phyloP scores from a whole-genome alignment of 2,888 invertebrate species.

The Dolichomitus sp. region DNA sequence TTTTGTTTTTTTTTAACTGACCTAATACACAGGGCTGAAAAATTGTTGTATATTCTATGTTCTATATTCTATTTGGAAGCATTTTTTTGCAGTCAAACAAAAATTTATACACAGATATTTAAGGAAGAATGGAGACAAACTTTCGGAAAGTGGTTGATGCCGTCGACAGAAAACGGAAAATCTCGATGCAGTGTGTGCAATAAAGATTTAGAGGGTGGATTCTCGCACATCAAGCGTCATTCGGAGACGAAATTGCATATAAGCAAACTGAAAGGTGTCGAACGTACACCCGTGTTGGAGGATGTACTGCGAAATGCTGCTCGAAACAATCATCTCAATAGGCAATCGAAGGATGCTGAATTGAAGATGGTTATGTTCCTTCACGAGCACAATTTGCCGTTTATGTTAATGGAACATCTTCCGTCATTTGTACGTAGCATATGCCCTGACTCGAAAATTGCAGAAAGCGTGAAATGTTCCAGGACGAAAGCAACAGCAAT shows the following conservation, averaged over 20 bases:
- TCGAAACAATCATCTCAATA: neutral
- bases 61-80: neutral
- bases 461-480: slow-evolving; percentile 63
- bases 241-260: slow-evolving; percentile 25
- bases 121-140: slow-evolving; percentile 30
- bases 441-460: slow-evolving; percentile 66
- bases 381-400: slow-evolving; percentile 70
- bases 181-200: slow-evolving; percentile 27
- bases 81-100: slow-evolving; percentile 19
- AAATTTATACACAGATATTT: slow-evolving; percentile 26
- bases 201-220: slow-evolving; percentile 29
- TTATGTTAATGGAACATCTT: slow-evolving; percentile 69
- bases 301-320: slow-evolving; percentile 4
- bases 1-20: too few relatives aligned
- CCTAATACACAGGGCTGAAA: too few relatives aligned
- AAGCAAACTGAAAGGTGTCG: neutral
- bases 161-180: slow-evolving; percentile 17
- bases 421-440: slow-evolving; percentile 41
- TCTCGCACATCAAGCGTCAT: slow-evolving; percentile 24
- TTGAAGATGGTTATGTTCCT: slow-evolving; percentile 66
- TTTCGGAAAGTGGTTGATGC: slow-evolving; percentile 19
- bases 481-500: slow-evolving; percentile 60
- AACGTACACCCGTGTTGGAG: slow-evolving; percentile 19
- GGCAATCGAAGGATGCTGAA: slow-evolving; percentile 41
- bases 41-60: neutral